A percentile compares a stretch with the other conserved stretches of the same genome.
Evolutionary conservation across 35 echinoderm and acorn worm species (phyloP).

Genomic region (Apostichopus japonicus): DNA sequence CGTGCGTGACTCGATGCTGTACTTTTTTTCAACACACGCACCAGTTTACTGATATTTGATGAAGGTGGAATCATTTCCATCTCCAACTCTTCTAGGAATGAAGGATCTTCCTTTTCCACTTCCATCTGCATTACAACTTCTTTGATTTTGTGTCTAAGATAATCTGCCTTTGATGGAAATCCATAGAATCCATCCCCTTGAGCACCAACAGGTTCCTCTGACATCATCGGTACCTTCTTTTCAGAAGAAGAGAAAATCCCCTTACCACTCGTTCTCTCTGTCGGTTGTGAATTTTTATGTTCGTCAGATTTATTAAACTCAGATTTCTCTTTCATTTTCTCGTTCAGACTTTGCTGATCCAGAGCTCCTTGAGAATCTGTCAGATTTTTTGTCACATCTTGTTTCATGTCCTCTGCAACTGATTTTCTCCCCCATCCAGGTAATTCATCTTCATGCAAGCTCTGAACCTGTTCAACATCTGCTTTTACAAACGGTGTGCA

Average conservation of each 20-base stretch:
- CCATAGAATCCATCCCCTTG: neutral
- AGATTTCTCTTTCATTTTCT: too few species aligned
- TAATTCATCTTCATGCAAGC: neutral
- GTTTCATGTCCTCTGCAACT: neutral
- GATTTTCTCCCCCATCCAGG: neutral
- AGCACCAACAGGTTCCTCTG: neutral
- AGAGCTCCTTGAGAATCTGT: neutral
- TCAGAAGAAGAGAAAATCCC: too few species aligned
- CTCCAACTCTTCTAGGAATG: neutral
- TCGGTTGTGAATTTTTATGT: too few species aligned
- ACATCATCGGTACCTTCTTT: neutral
- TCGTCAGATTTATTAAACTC: too few species aligned
- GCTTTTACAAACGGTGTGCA: neutral
- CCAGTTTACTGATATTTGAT: neutral
- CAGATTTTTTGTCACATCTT: neutral
- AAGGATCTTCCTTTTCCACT: neutral
- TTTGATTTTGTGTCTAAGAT: conserved; percentile 11
- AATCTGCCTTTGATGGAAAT: conserved; percentile 21
- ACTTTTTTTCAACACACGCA: neutral
- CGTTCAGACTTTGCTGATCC: too few species aligned
- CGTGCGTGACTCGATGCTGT: too few species aligned
- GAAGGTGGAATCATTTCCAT: neutral
- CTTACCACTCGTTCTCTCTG: too few species aligned
- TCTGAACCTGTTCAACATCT: neutral
- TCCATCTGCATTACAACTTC: neutral